Evolutionary conservation across 2,113 vertebrate species (phyloP).

Genomic region (Epinephelus fuscoguttatus): DNA sequence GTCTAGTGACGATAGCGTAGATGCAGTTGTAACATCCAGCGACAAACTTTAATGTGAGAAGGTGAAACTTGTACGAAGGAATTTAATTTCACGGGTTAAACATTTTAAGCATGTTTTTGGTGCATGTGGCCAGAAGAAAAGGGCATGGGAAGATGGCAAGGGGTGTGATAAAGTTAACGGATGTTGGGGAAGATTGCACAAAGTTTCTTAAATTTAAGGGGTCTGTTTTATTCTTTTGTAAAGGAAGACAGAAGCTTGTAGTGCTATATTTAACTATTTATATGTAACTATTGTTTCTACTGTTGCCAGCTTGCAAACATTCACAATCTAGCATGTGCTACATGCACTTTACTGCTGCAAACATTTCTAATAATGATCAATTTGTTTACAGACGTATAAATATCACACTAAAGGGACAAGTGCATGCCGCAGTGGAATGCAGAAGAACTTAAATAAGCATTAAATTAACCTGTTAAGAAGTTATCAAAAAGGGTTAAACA

Average conservation of each 20-base stretch:
- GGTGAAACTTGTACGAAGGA: neutral
- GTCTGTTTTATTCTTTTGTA: conserved; percentile 37
- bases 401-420: conserved; percentile 63
- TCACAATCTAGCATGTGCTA: conserved; percentile 59
- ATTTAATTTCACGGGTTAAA: neutral
- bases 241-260: conserved; percentile 27
- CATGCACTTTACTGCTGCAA: conserved; percentile 73
- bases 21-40: neutral
- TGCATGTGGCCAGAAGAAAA: neutral
- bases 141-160: neutral
- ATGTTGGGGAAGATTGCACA: conserved; percentile 51
- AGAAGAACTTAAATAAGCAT: neutral
- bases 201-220: conserved; percentile 24
- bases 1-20: neutral
- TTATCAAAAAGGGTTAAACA: neutral
- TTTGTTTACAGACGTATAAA: conserved; percentile 40
- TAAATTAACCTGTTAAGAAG: neutral
- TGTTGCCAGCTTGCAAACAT: conserved; percentile 51
- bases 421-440: conserved; percentile 11
- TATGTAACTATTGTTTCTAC: conserved; percentile 39
- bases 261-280: conserved; percentile 43
- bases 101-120: neutral
- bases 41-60: neutral
- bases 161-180: conserved; percentile 24
- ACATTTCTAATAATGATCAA: conserved; percentile 25